These are phyloP conservation scores for Chitala chitala DNA, from an alignment of 2,113 vertebrate species.

Conservation along the genomic window DNA sequence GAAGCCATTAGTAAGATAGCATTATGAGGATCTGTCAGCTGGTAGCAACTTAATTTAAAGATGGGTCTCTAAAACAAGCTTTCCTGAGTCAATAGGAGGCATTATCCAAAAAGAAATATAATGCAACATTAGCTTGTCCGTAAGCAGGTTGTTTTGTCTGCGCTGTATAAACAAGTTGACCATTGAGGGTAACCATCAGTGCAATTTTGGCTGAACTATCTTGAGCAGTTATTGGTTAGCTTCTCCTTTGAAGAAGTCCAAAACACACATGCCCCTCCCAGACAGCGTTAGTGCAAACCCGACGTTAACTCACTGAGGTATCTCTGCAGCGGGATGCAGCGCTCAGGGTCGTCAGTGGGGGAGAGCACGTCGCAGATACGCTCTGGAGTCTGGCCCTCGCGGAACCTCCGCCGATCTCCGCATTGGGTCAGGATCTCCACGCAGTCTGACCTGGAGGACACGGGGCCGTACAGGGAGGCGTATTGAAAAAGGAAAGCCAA, in stretches of 20 bases:
- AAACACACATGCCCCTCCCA: background rate
- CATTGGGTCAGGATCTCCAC: constrained; percentile 94
- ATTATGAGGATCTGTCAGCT: background rate
- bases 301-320: constrained; percentile 80
- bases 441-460: constrained; percentile 80
- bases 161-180: background rate
- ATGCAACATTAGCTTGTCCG: background rate
- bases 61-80: background rate
- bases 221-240: background rate
- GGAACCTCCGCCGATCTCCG: constrained; percentile 83
- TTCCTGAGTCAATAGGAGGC: background rate
- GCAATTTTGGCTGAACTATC: background rate
- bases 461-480: too few species aligned
- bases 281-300: too few species aligned
- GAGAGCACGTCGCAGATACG: constrained; percentile 91
- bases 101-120: background rate
- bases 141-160: background rate
- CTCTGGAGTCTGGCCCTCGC: constrained; percentile 85
- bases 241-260: background rate
- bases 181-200: background rate
- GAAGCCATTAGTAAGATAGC: too few species aligned
- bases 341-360: constrained; percentile 82
- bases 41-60: too few species aligned
- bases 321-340: constrained; percentile 85
- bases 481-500: too few species aligned